Evolutionary conservation across 2,797 vertebrate genomes (phyloP), one percentile per base, ranked within the genome.

Genomic region (Lates japonicus): DNA sequence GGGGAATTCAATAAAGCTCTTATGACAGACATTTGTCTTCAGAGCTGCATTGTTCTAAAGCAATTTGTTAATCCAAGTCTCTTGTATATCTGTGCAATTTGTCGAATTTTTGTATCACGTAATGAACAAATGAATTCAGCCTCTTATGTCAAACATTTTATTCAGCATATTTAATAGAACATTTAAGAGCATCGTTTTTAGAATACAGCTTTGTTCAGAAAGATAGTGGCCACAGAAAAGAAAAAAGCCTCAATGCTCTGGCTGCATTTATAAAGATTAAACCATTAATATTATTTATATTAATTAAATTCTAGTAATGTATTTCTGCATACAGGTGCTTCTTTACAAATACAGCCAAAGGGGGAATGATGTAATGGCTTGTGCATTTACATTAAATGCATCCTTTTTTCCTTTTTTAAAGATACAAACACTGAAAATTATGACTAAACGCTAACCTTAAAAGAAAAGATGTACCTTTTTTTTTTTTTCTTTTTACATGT

Each of bases 81-180:
- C 22, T 57, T 42, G 20, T 33, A n/a, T 62, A 48, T 76, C 48
- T 51, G n/a, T 55, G 22, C 55, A 46, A 54, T 76, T 76, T 82
- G 61, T 59, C 31, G 1, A 79, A 51, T 17, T 51, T 58, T 75
- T 62, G 13, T 52, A 39, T 41, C 6, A 63, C 58, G 39, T 72
- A 69, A 61, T 35, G 25, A 78, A 70, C 29, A 72, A 69, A 83
- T 75, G 14, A 69, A 66, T 69, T 19, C 20, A 62, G 67, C 49
- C 55, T 19, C 4, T 84, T 80, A 75, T 80, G 87, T 84, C 55
- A 78, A 90, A 91, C 60, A 69, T 80, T 93, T 90, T 91, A 94
- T 92, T 95, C 70, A 81, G 64, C 72, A 86, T 91, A 88, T 90
- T 91, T 90, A 90, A 92, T 90, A 76, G 76, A 86, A 92, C 88